A percentile compares a stretch with the other conserved stretches of the same genome.
phyloP scores from a whole-genome alignment of 2,113 vertebrate genomes.

The Notothenia rossii region DNA sequence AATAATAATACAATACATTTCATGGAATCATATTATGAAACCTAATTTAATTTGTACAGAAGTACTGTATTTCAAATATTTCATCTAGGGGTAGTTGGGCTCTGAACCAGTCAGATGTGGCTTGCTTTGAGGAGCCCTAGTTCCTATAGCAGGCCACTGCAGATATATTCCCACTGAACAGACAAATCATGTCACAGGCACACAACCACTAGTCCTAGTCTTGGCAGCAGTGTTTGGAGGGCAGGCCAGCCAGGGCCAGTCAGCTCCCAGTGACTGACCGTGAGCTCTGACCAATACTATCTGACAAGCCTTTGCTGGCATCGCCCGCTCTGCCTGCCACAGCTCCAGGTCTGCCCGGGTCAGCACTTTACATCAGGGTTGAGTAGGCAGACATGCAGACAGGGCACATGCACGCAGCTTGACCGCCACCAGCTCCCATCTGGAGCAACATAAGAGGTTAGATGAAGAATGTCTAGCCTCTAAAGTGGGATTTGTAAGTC shows the following conservation, averaged over 20 bases:
- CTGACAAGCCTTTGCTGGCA: conserved; percentile 69
- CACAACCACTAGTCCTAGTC: conserved; percentile 1
- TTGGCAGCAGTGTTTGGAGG: conserved; percentile 23
- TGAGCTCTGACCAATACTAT: conserved; percentile 56
- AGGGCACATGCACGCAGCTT: conserved; percentile 46
- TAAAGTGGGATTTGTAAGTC: conserved; percentile 63
- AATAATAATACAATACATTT: background rate
- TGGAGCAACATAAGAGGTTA: conserved; percentile 55
- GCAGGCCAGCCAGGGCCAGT: conserved; percentile 28
- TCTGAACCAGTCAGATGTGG: conserved; percentile 4
- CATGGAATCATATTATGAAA: background rate
- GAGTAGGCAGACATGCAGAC: conserved; percentile 65
- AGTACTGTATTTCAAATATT: background rate
- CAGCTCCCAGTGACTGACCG: conserved; percentile 34
- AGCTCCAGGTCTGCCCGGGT: conserved; percentile 62
- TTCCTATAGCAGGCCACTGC: background rate
- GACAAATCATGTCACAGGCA: conserved; percentile 19
- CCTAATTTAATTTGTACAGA: background rate
- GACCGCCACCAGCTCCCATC: conserved; percentile 34
- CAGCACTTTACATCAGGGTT: conserved; percentile 76
- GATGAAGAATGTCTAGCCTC: conserved; percentile 61
- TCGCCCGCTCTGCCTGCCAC: conserved; percentile 29
- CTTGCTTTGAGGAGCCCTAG: background rate
- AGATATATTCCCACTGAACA: conserved; percentile 23
- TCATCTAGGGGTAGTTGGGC: background rate